These are phyloP conservation scores for Troides aeacus DNA, from an alignment of 2,888 invertebrate genomes.

Conservation along the genomic window DNA sequence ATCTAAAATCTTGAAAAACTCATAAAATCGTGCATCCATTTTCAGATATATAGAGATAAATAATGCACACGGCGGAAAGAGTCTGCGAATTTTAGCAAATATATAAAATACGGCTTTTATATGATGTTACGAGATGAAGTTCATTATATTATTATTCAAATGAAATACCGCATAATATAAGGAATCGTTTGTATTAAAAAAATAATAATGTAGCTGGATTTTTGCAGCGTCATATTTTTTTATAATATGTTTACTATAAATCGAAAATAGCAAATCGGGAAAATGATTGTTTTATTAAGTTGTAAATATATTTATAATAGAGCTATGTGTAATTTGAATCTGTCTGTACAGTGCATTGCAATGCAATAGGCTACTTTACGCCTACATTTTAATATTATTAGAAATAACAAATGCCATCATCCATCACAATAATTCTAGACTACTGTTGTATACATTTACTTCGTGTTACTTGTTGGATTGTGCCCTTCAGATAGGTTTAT, in stretches of 20 bases:
- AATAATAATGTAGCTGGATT: not conserved
- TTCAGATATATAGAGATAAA: not conserved
- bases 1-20: no score
- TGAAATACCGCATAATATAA: not conserved
- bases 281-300: constrained; percentile 44
- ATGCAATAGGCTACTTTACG: constrained; percentile 53
- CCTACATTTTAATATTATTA: constrained; percentile 53
- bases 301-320: constrained; percentile 69
- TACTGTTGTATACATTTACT: constrained; percentile 61
- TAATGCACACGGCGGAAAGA: not conserved
- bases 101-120: not conserved
- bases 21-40: not conserved
- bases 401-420: constrained; percentile 41
- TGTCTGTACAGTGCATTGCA: constrained; percentile 65
- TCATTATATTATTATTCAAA: not conserved
- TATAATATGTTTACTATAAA: constrained; percentile 12
- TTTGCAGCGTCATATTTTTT: not conserved
- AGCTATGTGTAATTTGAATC: constrained; percentile 55
- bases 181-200: not conserved
- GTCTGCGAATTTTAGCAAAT: not conserved
- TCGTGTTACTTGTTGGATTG: constrained; percentile 51
- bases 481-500: constrained; percentile 65
- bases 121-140: not conserved
- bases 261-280: constrained; percentile 39
- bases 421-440: constrained; percentile 65